These are phyloP conservation scores for Notiomystis cincta DNA, from an alignment of 2,113 vertebrate species.

Conservation along the genomic window DNA sequence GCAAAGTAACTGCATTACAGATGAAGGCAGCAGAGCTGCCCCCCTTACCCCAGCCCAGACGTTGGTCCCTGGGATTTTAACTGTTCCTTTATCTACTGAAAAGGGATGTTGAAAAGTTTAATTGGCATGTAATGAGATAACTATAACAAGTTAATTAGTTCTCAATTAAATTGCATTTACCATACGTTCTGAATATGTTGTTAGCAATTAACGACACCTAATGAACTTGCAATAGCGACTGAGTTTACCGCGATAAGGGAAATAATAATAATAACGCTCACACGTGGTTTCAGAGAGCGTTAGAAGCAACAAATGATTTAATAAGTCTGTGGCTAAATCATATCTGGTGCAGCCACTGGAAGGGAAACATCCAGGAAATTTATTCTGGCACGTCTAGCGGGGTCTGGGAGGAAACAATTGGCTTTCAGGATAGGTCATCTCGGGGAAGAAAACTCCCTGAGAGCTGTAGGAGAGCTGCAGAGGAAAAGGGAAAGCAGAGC, in stretches of 20 bases:
- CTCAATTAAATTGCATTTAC: slow-evolving; percentile 75
- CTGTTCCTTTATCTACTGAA: slow-evolving; percentile 68
- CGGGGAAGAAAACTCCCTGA: neutral
- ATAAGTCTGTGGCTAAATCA: neutral
- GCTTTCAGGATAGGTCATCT: neutral
- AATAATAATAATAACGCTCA: slow-evolving; percentile 29
- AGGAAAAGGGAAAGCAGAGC: neutral
- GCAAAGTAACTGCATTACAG: neutral
- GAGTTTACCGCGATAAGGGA: slow-evolving; percentile 40
- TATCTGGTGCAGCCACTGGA: neutral
- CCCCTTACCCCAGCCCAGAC: neutral
- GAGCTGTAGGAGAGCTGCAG: neutral
- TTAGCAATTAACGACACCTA: slow-evolving; percentile 70
- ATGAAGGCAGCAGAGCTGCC: neutral
- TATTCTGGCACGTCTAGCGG: neutral
- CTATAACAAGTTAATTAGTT: slow-evolving; percentile 77
- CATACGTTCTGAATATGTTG: slow-evolving; percentile 64
- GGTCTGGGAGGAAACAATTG: neutral
- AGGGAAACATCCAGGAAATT: neutral
- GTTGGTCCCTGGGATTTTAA: slow-evolving; percentile 38
- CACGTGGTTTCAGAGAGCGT: neutral
- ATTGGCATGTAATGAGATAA: slow-evolving; percentile 76
- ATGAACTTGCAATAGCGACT: slow-evolving; percentile 54
- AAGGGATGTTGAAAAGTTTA: slow-evolving; percentile 73
- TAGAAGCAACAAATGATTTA: neutral